These are phyloP conservation scores for Huso huso DNA, from an alignment of 2,797 vertebrate species.

Conservation along the genomic window DNA sequence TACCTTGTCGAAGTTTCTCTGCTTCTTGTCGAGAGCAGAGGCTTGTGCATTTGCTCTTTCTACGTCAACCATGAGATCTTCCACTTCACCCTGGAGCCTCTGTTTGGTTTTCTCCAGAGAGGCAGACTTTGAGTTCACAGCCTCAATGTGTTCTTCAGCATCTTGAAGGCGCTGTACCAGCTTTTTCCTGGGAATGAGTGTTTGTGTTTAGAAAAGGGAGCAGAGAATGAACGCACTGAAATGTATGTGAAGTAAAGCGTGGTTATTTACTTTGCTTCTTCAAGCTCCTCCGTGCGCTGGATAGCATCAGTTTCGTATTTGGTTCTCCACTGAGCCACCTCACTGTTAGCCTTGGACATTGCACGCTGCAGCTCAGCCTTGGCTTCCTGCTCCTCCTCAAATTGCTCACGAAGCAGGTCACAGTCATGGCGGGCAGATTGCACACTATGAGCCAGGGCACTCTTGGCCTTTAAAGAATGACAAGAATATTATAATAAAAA, in stretches of 20 bases:
- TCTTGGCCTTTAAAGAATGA: constrained; percentile 47
- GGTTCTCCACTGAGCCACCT: constrained; percentile 60
- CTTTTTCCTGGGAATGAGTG: constrained; percentile 52
- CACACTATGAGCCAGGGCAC: constrained; percentile 50
- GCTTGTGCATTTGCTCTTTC: constrained; percentile 41
- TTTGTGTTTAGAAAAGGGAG: background rate
- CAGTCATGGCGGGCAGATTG: constrained; percentile 59
- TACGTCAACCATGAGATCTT: constrained; percentile 51
- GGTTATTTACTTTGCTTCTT: constrained; percentile 56
- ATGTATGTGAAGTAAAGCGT: background rate
- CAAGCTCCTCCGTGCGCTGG: constrained; percentile 57
- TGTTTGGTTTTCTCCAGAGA: constrained; percentile 58
- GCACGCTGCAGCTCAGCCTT: constrained; percentile 49
- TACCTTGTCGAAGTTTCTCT: constrained; percentile 55
- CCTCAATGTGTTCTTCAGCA: constrained; percentile 60
- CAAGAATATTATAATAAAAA: background rate
- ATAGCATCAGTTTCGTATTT: constrained; percentile 58
- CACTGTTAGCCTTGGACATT: constrained; percentile 53
- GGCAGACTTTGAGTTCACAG: constrained; percentile 52
- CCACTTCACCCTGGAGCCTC: constrained; percentile 52
- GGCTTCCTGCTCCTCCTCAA: constrained; percentile 57
- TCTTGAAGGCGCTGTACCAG: constrained; percentile 64
- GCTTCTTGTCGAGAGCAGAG: constrained; percentile 47
- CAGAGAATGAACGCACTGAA: background rate
- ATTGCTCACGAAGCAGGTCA: constrained; percentile 57